A percentile compares a stretch with the other conserved stretches of the same genome.
Conservation (phyloP, 2,113 vertebrate genomes). For the Gopherus flavomarginatus region DNA sequence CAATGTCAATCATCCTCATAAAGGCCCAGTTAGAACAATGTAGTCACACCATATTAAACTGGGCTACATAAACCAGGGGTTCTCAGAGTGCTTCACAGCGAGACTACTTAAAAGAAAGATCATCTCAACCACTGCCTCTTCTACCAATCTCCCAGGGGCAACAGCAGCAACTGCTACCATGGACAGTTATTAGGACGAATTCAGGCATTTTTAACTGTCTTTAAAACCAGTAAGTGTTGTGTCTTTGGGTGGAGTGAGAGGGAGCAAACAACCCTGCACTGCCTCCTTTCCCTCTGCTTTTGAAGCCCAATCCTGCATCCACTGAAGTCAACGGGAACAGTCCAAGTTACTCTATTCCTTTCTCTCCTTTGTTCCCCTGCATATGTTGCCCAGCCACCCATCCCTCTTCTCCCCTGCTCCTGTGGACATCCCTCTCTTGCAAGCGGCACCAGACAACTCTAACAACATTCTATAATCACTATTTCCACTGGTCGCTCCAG, state of each 20-base stretch:
- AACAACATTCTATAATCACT: not conserved
- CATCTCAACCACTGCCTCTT: not conserved
- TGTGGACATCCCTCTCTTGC: not conserved
- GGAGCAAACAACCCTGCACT: accelerated
- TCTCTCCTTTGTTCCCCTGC: not conserved
- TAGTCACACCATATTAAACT: not conserved
- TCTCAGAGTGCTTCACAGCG: not conserved
- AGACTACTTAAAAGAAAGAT: not conserved
- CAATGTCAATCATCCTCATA: not conserved
- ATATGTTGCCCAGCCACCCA: not conserved
- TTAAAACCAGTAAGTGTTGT: not conserved
- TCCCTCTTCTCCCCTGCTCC: not conserved
- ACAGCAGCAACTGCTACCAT: not conserved
- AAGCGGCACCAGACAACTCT: not conserved
- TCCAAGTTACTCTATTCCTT: not conserved
- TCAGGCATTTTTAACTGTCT: not conserved
- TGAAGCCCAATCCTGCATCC: not conserved
- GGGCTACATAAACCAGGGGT: not conserved
- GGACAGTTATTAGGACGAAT: not conserved
- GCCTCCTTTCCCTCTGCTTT: not conserved
- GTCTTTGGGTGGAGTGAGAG: not conserved
- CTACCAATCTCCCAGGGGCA: not conserved
- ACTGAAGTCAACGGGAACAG: accelerated
- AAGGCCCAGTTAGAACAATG: not conserved
- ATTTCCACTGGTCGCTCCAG: not conserved